Evolutionary conservation across 35 echinoderm and acorn worm genomes (phyloP).

Genomic region (Lytechinus pictus): DNA sequence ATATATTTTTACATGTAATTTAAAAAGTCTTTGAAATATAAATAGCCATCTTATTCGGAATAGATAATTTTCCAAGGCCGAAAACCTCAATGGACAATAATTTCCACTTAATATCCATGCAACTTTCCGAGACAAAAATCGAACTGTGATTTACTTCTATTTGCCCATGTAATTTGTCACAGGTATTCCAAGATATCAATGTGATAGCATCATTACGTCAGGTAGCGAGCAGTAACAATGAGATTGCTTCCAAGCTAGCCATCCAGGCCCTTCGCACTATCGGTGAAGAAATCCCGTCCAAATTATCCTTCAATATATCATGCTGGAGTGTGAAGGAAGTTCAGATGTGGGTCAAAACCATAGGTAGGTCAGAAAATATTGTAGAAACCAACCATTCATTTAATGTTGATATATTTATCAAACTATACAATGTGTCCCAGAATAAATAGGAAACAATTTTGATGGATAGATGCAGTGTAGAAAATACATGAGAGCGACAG

Average conservation of each 20-base stretch:
- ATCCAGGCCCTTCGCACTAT: slow-evolving; percentile 86
- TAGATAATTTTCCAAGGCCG: no score
- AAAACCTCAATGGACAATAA: no score
- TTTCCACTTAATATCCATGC: no score
- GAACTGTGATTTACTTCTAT: background rate
- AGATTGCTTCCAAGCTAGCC: slow-evolving; percentile 90
- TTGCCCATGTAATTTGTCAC: background rate
- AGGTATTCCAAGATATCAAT: slow-evolving; percentile 91
- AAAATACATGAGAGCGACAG: no score
- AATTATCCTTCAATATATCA: slow-evolving; percentile 91
- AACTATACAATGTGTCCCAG: no score
- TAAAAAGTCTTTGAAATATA: no score
- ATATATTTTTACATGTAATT: no score
- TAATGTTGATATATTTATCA: no score
- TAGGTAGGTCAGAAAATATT: slow-evolving; percentile 37
- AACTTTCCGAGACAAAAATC: background rate
- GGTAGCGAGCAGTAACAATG: slow-evolving; percentile 92
- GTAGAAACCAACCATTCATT: no score
- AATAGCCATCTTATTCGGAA: no score
- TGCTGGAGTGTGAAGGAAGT: slow-evolving; percentile 93
- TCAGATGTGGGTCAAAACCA: slow-evolving; percentile 88
- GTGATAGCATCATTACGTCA: slow-evolving; percentile 74
- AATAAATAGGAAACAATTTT: no score
- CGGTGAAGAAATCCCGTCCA: slow-evolving; percentile 87
- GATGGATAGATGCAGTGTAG: no score